A percentile compares a stretch with the other conserved stretches of the same genome.
Evolutionary conservation across 2,888 invertebrate genomes (phyloP).

Genomic region (Patella caerulea): DNA sequence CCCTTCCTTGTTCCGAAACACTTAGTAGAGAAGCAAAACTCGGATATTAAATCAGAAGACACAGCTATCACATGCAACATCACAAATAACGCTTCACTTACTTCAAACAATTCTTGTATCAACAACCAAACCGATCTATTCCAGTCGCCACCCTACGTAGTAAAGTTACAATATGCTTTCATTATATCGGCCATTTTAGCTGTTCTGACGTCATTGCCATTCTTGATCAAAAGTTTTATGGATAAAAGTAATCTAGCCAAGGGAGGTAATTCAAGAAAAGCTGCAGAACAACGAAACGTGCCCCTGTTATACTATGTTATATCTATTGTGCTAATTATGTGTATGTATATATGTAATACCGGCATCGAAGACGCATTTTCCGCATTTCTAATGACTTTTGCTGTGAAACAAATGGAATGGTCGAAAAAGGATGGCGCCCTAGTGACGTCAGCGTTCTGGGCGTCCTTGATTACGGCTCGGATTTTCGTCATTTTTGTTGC

Average conservation of each 20-base stretch:
- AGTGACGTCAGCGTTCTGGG: background rate
- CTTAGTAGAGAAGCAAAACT: background rate
- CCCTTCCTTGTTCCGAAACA: background rate
- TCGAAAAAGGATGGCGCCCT: background rate
- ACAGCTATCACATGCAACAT: background rate
- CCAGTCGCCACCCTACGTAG: background rate
- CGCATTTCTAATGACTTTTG: background rate
- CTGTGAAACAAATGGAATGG: background rate
- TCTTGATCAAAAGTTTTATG: background rate
- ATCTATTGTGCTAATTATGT: background rate
- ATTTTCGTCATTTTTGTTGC: background rate
- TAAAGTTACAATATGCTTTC: background rate
- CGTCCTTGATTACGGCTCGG: background rate
- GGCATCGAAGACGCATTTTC: constrained; percentile 5
- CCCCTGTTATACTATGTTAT: background rate
- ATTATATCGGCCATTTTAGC: background rate
- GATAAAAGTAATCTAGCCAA: background rate
- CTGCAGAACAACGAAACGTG: background rate
- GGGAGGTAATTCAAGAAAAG: no score
- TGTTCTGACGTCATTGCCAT: background rate
- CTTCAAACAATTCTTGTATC: background rate
- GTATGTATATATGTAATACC: background rate
- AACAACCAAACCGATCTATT: background rate
- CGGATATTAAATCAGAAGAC: background rate
- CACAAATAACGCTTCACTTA: background rate